Evolutionary conservation across 2,797 vertebrate species (phyloP).

Genomic region (Hydrophis major): DNA sequence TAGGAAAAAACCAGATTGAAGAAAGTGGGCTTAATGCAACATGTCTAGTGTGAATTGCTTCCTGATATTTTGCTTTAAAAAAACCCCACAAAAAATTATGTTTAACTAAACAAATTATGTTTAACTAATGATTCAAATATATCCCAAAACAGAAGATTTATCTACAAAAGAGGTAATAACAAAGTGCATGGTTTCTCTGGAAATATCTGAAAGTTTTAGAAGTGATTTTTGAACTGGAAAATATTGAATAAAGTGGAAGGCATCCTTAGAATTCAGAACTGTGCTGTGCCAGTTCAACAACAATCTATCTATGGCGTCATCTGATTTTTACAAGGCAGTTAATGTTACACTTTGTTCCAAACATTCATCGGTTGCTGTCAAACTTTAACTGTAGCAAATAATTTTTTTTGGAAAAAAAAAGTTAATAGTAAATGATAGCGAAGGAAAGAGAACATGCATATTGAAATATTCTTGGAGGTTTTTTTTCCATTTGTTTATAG

Average conservation of each 20-base stretch:
- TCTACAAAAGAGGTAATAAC: background rate
- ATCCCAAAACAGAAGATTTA: background rate
- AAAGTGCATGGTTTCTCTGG: background rate
- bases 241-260: constrained; percentile 17
- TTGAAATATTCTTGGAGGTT: background rate
- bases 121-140: background rate
- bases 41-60: background rate
- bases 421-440: background rate
- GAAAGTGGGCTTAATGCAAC: background rate
- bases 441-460: background rate
- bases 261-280: constrained; percentile 13
- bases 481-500: background rate
- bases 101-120: background rate
- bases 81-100: background rate
- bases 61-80: background rate
- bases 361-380: constrained; percentile 5
- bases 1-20: background rate
- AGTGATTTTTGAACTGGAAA: constrained; percentile 10
- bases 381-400: background rate
- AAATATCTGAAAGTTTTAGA: background rate
- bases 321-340: constrained; percentile 26
- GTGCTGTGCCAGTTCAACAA: background rate
- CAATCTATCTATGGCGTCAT: constrained; percentile 1
- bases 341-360: constrained; percentile 3
- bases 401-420: background rate